A percentile compares a stretch with the other conserved stretches of the same genome.
Conservation (phyloP, 2,113 vertebrate genomes). For the Oceanodroma tethys region DNA sequence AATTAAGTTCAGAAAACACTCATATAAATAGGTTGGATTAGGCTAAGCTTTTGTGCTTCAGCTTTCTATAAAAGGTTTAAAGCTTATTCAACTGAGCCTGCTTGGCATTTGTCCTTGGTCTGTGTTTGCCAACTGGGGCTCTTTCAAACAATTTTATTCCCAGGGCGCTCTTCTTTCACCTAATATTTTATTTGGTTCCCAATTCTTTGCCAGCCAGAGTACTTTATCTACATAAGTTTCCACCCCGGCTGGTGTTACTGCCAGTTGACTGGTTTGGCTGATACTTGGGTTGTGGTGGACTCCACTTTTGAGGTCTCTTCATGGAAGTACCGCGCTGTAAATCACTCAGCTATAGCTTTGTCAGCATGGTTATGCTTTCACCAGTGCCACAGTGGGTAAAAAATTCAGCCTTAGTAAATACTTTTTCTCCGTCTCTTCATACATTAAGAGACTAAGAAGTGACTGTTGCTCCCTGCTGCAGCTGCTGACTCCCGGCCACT, state of each 20-base stretch:
- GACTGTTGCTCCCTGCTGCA: background rate
- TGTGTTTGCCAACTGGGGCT: background rate
- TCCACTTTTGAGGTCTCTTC: background rate
- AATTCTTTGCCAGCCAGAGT: background rate
- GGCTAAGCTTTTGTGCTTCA: background rate
- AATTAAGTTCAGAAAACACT: slow-evolving; percentile 4
- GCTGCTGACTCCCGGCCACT: background rate
- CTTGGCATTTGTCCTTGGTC: background rate
- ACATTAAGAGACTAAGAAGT: background rate
- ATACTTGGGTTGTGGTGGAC: background rate
- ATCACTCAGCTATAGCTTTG: background rate
- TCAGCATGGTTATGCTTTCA: background rate
- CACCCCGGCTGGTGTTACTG: background rate
- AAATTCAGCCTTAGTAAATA: background rate
- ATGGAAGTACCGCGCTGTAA: background rate
- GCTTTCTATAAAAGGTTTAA: background rate
- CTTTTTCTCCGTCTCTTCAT: background rate
- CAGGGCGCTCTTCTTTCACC: background rate
- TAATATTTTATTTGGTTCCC: background rate
- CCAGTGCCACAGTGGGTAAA: background rate
- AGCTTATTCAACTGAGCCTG: background rate
- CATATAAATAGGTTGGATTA: background rate
- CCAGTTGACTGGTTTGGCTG: background rate
- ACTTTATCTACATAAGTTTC: background rate
- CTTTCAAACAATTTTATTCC: background rate